These are phyloP conservation scores for Lasiurus borealis DNA, from an alignment of 2,113 vertebrate genomes.

Conservation along the genomic window DNA sequence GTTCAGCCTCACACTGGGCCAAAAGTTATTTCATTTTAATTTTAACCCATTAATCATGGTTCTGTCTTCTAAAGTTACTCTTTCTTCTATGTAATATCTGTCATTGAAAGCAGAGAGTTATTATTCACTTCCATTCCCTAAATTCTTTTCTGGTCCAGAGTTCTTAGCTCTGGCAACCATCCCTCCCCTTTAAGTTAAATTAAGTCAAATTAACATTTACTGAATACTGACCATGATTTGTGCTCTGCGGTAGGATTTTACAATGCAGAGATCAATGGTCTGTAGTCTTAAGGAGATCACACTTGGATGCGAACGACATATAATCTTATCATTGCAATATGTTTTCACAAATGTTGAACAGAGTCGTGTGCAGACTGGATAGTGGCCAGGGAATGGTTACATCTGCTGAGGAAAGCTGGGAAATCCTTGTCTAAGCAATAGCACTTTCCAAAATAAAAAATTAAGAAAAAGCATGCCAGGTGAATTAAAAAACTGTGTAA, in stretches of 20 bases:
- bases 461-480: conserved; percentile 1
- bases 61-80: background rate
- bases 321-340: background rate
- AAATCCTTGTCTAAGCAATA: conserved; percentile 12
- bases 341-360: background rate
- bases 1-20: background rate
- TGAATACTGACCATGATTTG: background rate
- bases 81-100: background rate
- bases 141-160: background rate
- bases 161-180: background rate
- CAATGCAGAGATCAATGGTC: background rate
- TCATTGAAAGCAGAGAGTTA: conserved; percentile 24
- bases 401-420: background rate
- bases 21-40: conserved; percentile 32
- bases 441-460: conserved; percentile 5
- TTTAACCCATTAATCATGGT: background rate
- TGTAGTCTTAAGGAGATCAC: background rate
- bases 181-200: conserved; percentile 40
- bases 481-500: conserved; percentile 9
- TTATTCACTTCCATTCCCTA: background rate
- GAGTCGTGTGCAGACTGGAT: background rate
- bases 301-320: background rate
- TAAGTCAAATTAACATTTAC: conserved; percentile 14
- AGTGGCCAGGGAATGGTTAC: background rate
- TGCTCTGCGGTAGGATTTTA: conserved; percentile 11